phyloP scores from a whole-genome alignment of 1,140 invertebrate species.

The Archivesica marissinica region DNA sequence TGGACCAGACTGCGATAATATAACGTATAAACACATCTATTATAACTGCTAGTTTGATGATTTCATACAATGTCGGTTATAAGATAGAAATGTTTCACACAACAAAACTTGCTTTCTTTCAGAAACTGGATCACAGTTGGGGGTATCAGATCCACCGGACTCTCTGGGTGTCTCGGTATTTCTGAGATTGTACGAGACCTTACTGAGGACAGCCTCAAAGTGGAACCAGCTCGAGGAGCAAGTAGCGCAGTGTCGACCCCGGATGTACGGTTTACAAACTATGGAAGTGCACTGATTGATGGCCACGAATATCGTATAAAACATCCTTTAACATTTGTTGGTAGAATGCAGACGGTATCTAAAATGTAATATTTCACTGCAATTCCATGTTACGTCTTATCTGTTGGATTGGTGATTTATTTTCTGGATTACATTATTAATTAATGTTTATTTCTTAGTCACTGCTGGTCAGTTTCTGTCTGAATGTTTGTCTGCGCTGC shows the following conservation, averaged over 20 bases:
- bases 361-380: not conserved
- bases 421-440: not conserved
- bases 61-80: too few species aligned
- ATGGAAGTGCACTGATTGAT: constrained; percentile 57
- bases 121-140: constrained; percentile 77
- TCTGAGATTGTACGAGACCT: constrained; percentile 63
- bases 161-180: constrained; percentile 75
- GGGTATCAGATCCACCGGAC: constrained; percentile 77
- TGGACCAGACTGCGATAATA: too few species aligned
- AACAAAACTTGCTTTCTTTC: too few species aligned
- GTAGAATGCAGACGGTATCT: not conserved
- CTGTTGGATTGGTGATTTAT: not conserved
- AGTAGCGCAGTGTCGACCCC: constrained; percentile 25
- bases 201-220: constrained; percentile 47
- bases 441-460: too few species aligned
- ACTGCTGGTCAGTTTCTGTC: too few species aligned
- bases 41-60: too few species aligned
- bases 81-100: too few species aligned
- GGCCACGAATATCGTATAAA: constrained; percentile 63
- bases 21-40: too few species aligned
- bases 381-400: not conserved
- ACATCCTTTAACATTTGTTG: constrained; percentile 68
- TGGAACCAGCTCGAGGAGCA: constrained; percentile 60
- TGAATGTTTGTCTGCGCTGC: too few species aligned
- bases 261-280: constrained; percentile 57